Conservation (phyloP, 2,797 vertebrate species). For the Thalassophryne amazonica region DNA sequence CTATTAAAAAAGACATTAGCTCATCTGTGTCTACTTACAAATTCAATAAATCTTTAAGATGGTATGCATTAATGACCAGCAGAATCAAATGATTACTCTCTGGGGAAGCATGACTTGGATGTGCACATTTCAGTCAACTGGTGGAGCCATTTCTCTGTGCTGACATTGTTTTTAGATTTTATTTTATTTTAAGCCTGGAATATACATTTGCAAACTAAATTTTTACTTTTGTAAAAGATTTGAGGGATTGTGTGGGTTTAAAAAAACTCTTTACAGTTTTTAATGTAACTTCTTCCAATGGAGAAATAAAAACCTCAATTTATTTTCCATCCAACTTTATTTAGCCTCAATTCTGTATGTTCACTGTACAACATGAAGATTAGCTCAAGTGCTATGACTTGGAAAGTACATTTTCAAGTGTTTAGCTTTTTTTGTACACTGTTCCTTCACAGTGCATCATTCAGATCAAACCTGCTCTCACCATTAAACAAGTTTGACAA, state of each 20-base stretch:
- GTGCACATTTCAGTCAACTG: neutral
- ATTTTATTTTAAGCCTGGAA: no score
- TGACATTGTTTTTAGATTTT: slow-evolving; percentile 8
- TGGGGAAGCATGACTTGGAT: slow-evolving; percentile 12
- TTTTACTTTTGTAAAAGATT: slow-evolving; percentile 18
- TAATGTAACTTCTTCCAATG: slow-evolving; percentile 35
- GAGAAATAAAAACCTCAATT: slow-evolving; percentile 58
- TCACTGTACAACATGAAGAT: slow-evolving; percentile 1
- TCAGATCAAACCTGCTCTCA: neutral
- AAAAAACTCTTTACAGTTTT: slow-evolving; percentile 29
- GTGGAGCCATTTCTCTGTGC: slow-evolving; percentile 6
- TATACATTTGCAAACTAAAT: no score
- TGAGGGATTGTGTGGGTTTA: slow-evolving; percentile 7
- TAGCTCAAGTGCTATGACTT: neutral
- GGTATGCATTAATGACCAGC: slow-evolving; percentile 7
- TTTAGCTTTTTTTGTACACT: no score
- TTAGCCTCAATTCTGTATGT: slow-evolving; percentile 16
- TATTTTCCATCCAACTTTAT: slow-evolving; percentile 25
- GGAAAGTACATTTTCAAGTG: neutral
- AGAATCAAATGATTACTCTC: slow-evolving; percentile 1
- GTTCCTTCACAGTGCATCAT: neutral
- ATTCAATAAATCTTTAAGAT: neutral
- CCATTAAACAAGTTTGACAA: no score
- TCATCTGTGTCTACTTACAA: neutral
- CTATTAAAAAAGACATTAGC: neutral